Conservation (phyloP, 2,797 vertebrate species). For the Takifugu rubripes region DNA sequence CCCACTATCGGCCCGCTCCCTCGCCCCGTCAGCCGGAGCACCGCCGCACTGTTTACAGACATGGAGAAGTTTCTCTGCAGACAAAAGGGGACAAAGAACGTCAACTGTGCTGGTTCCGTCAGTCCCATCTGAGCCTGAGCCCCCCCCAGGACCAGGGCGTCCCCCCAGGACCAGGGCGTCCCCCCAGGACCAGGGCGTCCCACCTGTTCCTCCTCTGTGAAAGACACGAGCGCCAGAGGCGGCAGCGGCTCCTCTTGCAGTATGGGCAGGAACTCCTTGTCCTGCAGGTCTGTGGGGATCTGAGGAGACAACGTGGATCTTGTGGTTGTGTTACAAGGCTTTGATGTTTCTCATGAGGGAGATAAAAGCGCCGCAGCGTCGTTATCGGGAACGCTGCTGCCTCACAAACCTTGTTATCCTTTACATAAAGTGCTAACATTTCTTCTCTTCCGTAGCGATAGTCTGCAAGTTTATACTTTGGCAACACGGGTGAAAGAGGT, state of each 20-base stretch:
- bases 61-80: constrained; percentile 99
- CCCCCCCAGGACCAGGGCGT: background rate
- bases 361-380: too few species aligned
- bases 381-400: background rate
- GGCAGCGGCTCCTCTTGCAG: constrained; percentile 97
- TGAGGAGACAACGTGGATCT: constrained; percentile 41
- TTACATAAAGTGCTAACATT: constrained; percentile 99
- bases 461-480: constrained; percentile 99
- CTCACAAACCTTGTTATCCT: constrained; percentile 92
- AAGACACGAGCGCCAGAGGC: constrained; percentile 94
- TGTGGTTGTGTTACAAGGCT: too few species aligned
- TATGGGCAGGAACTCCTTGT: constrained; percentile 98
- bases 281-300: constrained; percentile 95
- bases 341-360: too few species aligned
- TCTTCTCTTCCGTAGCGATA: constrained; percentile 99
- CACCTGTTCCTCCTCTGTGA: constrained; percentile 99
- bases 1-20: constrained; percentile 88
- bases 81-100: constrained; percentile 7
- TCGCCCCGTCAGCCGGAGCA: constrained; percentile 92
- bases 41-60: constrained; percentile 98
- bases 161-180: too few species aligned
- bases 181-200: too few species aligned
- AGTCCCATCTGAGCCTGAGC: background rate
- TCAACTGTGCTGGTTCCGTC: constrained; percentile 7
- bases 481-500: constrained; percentile 95